Evolutionary conservation across 2,888 invertebrate species (phyloP), one percentile per base, ranked within the genome.

Genomic region (Luperina testacea): DNA sequence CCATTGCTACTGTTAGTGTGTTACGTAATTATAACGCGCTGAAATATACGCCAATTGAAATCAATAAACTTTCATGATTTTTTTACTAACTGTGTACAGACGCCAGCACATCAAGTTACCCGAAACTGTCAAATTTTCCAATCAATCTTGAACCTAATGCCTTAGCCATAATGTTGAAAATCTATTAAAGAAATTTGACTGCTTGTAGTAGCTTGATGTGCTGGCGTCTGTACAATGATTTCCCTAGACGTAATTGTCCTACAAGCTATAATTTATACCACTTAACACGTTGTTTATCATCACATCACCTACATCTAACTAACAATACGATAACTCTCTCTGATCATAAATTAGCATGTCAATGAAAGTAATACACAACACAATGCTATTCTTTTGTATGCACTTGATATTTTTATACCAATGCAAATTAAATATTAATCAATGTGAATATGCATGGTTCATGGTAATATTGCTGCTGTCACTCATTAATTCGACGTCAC

Each of bases 401-500:
- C 78, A 80, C 65, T 72, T 81, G n/a, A 70, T 83, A 81, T 73
- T 77, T 73, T 77, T n/a, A 51, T 75, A 78, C 72, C 20, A 73
- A 77, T 73, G 71, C 72, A 68, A 77, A 74, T 74, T 8, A 70
- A 65, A 68, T 27, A 76, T 51, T 69, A 65, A 68, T 48, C 27
- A 61, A 59, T 75, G 51, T 68, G 65, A 81, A 73, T 80, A 82
- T 80, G 59, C 42, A 77, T 79, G 48, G 32, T 24, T 59, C 75
- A 83, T 83, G 80, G 32, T 81, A 79, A 83, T 78, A 70, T 20
- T 51, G 42, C 7, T 57, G 17, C 32, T 24, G 32, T 27, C n/a
- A 38, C 15, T 72, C 20, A 61, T n/a, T 79, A 53, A 63, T 77
- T 63, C 38, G 48, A 59, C 57, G n/a, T 69, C 45, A 48, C 32